Evolutionary conservation across 2,797 vertebrate genomes (phyloP).

Genomic region (Danio choprae): DNA sequence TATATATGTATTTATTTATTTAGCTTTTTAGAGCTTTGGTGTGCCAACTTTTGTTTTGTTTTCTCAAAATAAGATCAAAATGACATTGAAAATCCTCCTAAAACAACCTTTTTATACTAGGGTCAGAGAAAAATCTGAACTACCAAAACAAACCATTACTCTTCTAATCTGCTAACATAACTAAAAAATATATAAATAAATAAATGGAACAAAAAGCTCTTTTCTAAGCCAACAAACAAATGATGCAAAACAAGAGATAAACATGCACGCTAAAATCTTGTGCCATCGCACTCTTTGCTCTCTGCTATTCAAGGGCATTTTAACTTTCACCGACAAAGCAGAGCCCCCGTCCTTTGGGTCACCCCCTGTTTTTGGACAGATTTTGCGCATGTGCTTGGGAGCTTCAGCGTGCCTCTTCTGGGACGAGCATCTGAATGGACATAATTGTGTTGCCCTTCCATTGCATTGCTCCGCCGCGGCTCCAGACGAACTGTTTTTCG

Average conservation of each 20-base stretch:
- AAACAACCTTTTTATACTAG: no score
- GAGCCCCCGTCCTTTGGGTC: slow-evolving; percentile 36
- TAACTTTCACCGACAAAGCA: slow-evolving; percentile 39
- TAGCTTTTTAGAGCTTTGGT: no score
- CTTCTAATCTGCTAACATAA: not conserved
- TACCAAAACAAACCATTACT: not conserved
- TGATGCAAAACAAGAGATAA: slow-evolving; percentile 1
- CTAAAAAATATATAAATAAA: not conserved
- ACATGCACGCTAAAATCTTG: slow-evolving; percentile 20
- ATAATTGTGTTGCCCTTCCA: slow-evolving; percentile 58
- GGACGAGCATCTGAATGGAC: slow-evolving; percentile 42
- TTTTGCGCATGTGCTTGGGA: slow-evolving; percentile 61
- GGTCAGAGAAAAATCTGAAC: not conserved
- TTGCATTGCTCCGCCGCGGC: slow-evolving; percentile 44
- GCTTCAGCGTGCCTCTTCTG: slow-evolving; percentile 49
- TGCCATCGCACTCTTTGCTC: slow-evolving; percentile 33
- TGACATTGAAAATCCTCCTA: not conserved
- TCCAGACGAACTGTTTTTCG: slow-evolving; percentile 58
- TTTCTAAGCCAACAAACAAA: not conserved
- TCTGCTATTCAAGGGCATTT: slow-evolving; percentile 57
- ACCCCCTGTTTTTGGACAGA: slow-evolving; percentile 33
- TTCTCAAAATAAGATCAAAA: no score
- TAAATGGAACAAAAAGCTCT: not conserved
- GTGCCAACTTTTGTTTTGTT: no score
- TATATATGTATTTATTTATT: no score